Percentiles rank a stretch among this genome's conserved stretches.
These are phyloP conservation scores for Drosophila pseudotalamancana DNA, from an alignment of 2,888 invertebrate genomes.

Conservation along the genomic window DNA sequence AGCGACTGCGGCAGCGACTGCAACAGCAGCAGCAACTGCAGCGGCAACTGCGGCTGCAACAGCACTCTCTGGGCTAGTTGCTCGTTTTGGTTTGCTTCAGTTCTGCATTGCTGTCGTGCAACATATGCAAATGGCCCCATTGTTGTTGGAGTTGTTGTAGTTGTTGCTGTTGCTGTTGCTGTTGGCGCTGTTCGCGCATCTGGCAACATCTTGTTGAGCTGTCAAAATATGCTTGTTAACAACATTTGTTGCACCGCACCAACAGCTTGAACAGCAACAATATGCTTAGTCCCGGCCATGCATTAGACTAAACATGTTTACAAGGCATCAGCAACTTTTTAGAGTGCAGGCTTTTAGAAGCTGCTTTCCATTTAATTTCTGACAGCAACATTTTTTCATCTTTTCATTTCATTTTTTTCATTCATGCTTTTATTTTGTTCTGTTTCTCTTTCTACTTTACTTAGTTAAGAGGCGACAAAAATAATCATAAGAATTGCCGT, in stretches of 20 bases:
- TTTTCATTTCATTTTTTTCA: background rate
- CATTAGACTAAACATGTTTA: conserved; percentile 76
- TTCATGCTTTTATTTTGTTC: background rate
- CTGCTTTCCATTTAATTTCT: conserved; percentile 73
- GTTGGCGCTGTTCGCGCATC: conserved; percentile 70
- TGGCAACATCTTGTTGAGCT: conserved; percentile 80
- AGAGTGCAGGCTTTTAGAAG: conserved; percentile 59
- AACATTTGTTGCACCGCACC: conserved; percentile 75
- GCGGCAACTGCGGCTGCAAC: conserved; percentile 2
- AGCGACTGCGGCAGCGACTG: conserved; percentile 2
- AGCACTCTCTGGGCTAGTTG: conserved; percentile 45
- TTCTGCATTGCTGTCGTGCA: conserved; percentile 34
- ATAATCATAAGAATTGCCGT: conserved; percentile 69
- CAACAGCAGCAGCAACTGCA: too few species aligned
- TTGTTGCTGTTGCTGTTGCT: conserved; percentile 38
- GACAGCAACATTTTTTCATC: conserved; percentile 57
- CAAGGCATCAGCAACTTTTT: conserved; percentile 64
- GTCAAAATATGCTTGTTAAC: conserved; percentile 78
- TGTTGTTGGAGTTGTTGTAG: conserved; percentile 17
- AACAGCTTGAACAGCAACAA: conserved; percentile 38
- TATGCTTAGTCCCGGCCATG: conserved; percentile 45
- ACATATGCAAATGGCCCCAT: conserved; percentile 46
- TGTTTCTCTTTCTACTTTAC: conserved; percentile 14
- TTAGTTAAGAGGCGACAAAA: conserved; percentile 70
- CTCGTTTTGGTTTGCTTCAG: conserved; percentile 49